Evolutionary conservation across 2,888 invertebrate species (phyloP), one percentile per base, ranked within the genome.

Genomic region (Xestia xanthographa): DNA sequence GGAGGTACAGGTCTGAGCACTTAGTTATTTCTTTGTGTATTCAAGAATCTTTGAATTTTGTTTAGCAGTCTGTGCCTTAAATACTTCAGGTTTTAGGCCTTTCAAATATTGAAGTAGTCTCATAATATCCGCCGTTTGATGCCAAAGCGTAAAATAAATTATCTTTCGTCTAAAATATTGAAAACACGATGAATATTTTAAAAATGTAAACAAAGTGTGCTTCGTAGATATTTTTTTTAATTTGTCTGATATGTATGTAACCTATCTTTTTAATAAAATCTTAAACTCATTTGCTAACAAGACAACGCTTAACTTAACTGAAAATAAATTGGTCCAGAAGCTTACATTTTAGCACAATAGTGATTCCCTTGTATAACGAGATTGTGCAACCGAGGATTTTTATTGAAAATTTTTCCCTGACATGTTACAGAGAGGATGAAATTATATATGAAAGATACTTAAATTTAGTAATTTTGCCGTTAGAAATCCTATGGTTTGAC

Each of bases 1-100:
- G 9, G 1, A 60, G 5, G 41, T 45, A 43, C n/a, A 68, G 29
- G 20, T 48, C 20, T 50, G 8, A 20, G 41, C 38, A 72, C 50
- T 68, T 50, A 45, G 22, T 17, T 58, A 48, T 58, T 58, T 65
- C 50, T 67, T 80, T 67, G 48, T 63, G 9, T n/a, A 26, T 43
- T 43, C 1, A 60, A 53, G 20, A 60, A 60, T 58, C n/a, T 66
- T 58, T 50, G 63, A 50, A 29, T 63, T 69, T 53, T 29, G 29
- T 20, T 56, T 41, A 43, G 12, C 14, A 43, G 4, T 34, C 38
- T 69, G n/a, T 56, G n/a, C 20, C 22, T 56, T 0, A 50, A 34
- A 56, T 78, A 58, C 29, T 75, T 58, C 38, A 65, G 14, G 66
- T 58, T n/a, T 66, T 43, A 48, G 34, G n/a, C 6, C 0, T 58